Evolutionary conservation across 2,113 vertebrate species (phyloP).

Genomic region (Pogona vitticeps): DNA sequence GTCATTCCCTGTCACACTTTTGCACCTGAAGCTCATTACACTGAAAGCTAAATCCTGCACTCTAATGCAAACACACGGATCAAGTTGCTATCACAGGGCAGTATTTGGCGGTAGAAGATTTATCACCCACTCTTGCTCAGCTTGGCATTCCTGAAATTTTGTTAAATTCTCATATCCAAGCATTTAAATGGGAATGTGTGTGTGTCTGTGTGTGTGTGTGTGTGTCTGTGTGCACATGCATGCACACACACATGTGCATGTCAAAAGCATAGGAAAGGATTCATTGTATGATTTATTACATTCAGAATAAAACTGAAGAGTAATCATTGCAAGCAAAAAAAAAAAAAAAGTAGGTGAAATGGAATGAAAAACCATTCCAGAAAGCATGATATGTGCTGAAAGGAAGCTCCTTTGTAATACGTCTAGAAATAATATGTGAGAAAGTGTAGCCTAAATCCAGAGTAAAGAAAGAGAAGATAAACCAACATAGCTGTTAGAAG

Average conservation of each 20-base stretch:
- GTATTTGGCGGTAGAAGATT: constrained; percentile 30
- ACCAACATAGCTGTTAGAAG: constrained; percentile 3
- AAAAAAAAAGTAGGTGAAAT: background rate
- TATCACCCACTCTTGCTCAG: constrained; percentile 14
- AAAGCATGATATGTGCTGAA: background rate
- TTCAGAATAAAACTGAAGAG: background rate
- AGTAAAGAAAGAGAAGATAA: constrained; percentile 24
- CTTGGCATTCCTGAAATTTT: background rate
- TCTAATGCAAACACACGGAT: background rate
- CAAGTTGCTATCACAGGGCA: constrained; percentile 33
- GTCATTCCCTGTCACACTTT: constrained; percentile 32
- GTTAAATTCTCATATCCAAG: background rate
- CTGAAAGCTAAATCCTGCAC: constrained; percentile 33
- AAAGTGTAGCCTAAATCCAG: constrained; percentile 24
- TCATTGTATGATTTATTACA: constrained; percentile 1
- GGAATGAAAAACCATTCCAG: constrained; percentile 39
- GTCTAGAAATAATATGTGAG: background rate
- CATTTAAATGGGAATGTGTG: background rate
- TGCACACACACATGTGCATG: no score
- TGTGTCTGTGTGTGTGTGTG: no score
- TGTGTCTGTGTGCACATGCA: no score
- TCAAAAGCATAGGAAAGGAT: constrained; percentile 10
- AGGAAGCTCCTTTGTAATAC: constrained; percentile 20
- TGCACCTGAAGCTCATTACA: constrained; percentile 1
- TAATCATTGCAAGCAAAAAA: background rate